These are phyloP conservation scores for Gallinago undulata DNA, from an alignment of 2,113 vertebrate genomes.

Conservation along the genomic window DNA sequence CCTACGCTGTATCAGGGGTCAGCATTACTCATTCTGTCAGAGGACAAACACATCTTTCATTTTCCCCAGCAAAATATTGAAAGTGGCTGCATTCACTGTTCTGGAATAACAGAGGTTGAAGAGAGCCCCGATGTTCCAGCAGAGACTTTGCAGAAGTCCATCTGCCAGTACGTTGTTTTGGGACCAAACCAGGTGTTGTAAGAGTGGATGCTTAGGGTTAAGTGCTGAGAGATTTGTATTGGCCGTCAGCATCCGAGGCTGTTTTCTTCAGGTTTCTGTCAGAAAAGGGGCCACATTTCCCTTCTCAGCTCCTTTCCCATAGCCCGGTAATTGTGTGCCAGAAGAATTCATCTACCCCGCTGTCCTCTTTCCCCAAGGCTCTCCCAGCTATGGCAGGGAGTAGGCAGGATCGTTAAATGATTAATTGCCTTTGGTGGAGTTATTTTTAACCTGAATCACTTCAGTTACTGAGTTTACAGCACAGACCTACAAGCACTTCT, in stretches of 20 bases:
- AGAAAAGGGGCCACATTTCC: constrained; percentile 8
- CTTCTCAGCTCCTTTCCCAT: constrained; percentile 31
- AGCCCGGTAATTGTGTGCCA: constrained; percentile 1
- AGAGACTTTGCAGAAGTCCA: background rate
- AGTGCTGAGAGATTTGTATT: background rate
- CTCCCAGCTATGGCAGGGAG: constrained; percentile 15
- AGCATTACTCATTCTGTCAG: constrained; percentile 17
- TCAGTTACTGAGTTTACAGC: background rate
- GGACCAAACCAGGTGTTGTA: background rate
- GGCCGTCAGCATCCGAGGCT: background rate
- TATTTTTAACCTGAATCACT: constrained; percentile 59
- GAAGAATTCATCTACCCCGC: constrained; percentile 35
- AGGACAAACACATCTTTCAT: constrained; percentile 30
- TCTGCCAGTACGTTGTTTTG: background rate
- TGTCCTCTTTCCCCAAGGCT: constrained; percentile 52
- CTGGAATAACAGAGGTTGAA: background rate
- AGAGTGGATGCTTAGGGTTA: background rate
- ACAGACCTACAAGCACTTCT: background rate
- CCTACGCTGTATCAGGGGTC: background rate
- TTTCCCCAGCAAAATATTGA: background rate
- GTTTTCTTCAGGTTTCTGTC: constrained; percentile 31
- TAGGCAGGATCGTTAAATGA: constrained; percentile 36
- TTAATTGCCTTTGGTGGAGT: constrained; percentile 23
- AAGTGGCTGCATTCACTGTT: background rate
- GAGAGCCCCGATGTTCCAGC: background rate